Evolutionary conservation across 2,113 vertebrate species (phyloP), one percentile per base, ranked within the genome.

Genomic region (Cettia cetti): DNA sequence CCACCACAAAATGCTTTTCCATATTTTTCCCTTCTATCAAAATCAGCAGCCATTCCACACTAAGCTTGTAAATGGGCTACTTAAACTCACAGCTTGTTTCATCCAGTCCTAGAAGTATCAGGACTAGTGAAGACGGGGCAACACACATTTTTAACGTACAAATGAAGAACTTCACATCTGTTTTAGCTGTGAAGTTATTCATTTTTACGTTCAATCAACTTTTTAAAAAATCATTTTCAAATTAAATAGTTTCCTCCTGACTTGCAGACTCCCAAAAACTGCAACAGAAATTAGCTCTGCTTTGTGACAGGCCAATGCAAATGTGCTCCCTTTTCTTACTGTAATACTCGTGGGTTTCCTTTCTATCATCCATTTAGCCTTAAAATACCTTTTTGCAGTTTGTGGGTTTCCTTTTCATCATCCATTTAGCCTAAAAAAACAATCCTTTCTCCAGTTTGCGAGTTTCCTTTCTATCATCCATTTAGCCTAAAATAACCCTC

Each of bases 381-480:
- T 91, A 89, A 83, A 94, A 94, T 80, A 66, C 60, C n/a, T 86
- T 86, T 37, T 50, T 91, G 10, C 35, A 42, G n/a, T 89, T 90
- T 49, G 50, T 81, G 82, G 44, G 53, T 74, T 90, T 81, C 77
- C 50, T 91, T 82, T 92, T 54, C n/a, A 53, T 89, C 90, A 83
- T 65, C 30, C n/a, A 70, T 92, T 95, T 61, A 86, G 69, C 45
- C 42, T 52, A 65, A 82, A 88, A 70, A 59, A 30, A 26, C 30
- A 13, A 28, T 10, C 66, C 42, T 85, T 86, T 77, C 65, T 87
- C 50, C 37, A 56, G 40, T 88, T 85, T 82, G 31, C 0, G 27
- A 66, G 8, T 70, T 72, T 75, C 52, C 64, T 86, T 89, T 94
- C 85, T 69, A 35, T 71, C 52, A 91, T 50, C 14, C 45, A 78